These are phyloP conservation scores for Microcebus griseorufus DNA, from an alignment of 2,113 vertebrate species.

Conservation along the genomic window DNA sequence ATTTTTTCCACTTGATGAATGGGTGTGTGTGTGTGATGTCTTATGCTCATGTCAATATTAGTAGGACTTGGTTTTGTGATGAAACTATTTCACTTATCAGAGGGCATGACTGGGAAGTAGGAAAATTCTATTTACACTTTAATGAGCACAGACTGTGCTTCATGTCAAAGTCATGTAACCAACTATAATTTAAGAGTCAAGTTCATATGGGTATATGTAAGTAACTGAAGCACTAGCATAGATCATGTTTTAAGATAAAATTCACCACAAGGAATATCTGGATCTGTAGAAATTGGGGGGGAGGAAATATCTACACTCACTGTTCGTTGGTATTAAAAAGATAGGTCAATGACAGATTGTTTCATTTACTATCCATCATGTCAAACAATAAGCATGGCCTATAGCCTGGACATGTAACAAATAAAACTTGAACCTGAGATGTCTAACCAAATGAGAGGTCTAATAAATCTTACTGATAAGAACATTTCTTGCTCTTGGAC, in stretches of 20 bases:
- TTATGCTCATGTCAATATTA: conserved; percentile 82
- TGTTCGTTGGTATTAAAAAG: conserved; percentile 61
- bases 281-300: conserved; percentile 54
- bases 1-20: conserved; percentile 80
- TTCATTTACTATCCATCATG: conserved; percentile 78
- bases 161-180: conserved; percentile 72
- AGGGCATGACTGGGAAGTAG: conserved; percentile 78
- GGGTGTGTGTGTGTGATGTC: conserved; percentile 76
- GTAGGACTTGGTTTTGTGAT: conserved; percentile 77
- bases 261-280: conserved; percentile 27
- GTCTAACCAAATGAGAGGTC: conserved; percentile 67
- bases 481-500: conserved; percentile 26
- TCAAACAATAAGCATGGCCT: conserved; percentile 82
- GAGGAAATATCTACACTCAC: conserved; percentile 32
- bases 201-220: conserved; percentile 42
- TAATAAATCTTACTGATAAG: conserved; percentile 43
- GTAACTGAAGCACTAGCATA: conserved; percentile 44
- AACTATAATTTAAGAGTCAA: conserved; percentile 70
- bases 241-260: background rate
- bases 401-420: conserved; percentile 72
- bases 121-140: conserved; percentile 81
- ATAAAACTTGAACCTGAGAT: conserved; percentile 72
- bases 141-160: conserved; percentile 82
- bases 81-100: conserved; percentile 81
- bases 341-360: conserved; percentile 76